Conservation (phyloP, 2,888 invertebrate species). For the Saturnia pavonia region DNA sequence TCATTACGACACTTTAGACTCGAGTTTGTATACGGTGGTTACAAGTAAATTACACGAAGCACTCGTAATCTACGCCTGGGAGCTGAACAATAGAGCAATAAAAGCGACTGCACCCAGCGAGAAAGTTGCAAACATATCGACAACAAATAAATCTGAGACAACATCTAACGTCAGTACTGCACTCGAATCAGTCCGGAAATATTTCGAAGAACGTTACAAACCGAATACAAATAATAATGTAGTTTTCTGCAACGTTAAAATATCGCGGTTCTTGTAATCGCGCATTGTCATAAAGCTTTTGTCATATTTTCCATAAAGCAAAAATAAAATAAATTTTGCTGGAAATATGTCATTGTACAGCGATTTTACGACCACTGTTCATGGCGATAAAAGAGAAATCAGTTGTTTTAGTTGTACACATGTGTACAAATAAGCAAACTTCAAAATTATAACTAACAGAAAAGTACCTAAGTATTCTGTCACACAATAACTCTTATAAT, state of each 20-base stretch:
- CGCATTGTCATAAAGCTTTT: slow-evolving; percentile 8
- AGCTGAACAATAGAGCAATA: slow-evolving; percentile 78
- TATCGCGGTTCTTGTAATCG: slow-evolving; percentile 9
- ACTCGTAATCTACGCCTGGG: slow-evolving; percentile 57
- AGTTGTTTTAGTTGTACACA: slow-evolving; percentile 19
- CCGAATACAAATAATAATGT: slow-evolving; percentile 57
- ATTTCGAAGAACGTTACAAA: slow-evolving; percentile 47
- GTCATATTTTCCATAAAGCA: slow-evolving; percentile 1
- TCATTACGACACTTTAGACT: slow-evolving; percentile 56
- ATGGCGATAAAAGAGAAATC: slow-evolving; percentile 16
- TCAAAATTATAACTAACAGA: background rate
- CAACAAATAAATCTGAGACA: slow-evolving; percentile 71
- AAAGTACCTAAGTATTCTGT: background rate
- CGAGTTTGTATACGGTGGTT: slow-evolving; percentile 59
- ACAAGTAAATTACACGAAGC: slow-evolving; percentile 65
- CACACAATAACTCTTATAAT: background rate
- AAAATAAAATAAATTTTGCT: slow-evolving; percentile 41
- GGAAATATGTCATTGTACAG: slow-evolving; percentile 33
- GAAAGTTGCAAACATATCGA: slow-evolving; percentile 72
- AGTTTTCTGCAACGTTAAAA: slow-evolving; percentile 41
- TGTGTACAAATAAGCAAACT: background rate
- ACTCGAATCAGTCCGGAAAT: slow-evolving; percentile 46
- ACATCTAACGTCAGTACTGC: slow-evolving; percentile 53
- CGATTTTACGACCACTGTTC: slow-evolving; percentile 2
- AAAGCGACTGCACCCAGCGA: slow-evolving; percentile 61